Base-by-base conservation (phyloP, 1,140 invertebrate species). In the Lepeophtheirus salmonis region DNA sequence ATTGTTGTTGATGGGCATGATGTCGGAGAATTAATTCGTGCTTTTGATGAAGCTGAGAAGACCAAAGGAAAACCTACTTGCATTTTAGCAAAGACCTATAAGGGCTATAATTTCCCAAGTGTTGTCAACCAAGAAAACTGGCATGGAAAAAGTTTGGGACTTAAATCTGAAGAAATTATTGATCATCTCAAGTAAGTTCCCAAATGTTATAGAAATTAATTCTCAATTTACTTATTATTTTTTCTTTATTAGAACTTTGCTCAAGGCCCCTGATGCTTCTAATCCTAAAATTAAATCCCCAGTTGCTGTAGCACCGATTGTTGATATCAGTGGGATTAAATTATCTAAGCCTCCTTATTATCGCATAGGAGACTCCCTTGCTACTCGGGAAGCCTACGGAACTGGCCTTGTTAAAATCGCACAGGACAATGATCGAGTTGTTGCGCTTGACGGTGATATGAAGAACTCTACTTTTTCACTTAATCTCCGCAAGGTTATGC, bases 381-480 rank as follows among this genome's bases (percentile, higher is more conserved):
- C 95, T 51, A 98, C 95, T 1, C 78, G 96, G 63, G 70, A 84
- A 22, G 94, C 95, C 2, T 99, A 98, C 73, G 96, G 94, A 2
- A 86, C 79, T 58, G 95, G 86, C 23, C 73, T 99, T 18, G 83
- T 83, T 17, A 98, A 97, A 66, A 65, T 83, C 24, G 92, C 84
- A 0, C 78, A 85, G 62, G 81, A 75, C 62, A 92, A 90, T 72
- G 67, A 77, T 16, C 76, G 89, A 59, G 87, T 97, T 4, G 80
- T 97, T 68, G 89, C 86, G 55, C 70, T 96, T 53, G 92, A 97
- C 71, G 91, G 86, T 54, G 95, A 98, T 70, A 97, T 91, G 25
- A 98, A 97, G 73, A 99, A 98, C 71, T 97, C 92, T 0, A 98
- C 96, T 0, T 98, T 83, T 72, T 85, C 94, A 17, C 86, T 94